phyloP scores from a whole-genome alignment of 2,888 invertebrate genomes.

The Nomada lathburiana region DNA sequence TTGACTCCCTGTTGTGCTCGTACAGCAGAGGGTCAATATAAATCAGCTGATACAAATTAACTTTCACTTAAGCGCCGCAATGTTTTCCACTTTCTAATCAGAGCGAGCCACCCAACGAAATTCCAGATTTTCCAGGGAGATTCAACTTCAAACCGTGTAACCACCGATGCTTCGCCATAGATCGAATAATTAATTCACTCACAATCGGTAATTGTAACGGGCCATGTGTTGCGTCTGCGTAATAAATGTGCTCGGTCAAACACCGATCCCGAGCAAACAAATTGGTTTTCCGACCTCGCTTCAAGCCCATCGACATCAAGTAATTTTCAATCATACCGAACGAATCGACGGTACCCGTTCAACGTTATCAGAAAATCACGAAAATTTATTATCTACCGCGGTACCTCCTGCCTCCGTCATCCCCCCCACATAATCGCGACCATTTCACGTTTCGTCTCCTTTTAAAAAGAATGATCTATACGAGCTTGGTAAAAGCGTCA shows the following conservation, averaged over 20 bases:
- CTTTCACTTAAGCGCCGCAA: neutral
- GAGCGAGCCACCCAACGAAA: neutral
- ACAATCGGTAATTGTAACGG: conserved; percentile 25
- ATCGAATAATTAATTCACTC: conserved; percentile 38
- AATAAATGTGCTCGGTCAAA: conserved; percentile 41
- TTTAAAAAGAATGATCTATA: conserved; percentile 11
- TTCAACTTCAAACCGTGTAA: neutral
- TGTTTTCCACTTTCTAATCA: neutral
- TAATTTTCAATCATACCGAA: conserved; percentile 51
- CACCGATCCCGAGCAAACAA: conserved; percentile 46
- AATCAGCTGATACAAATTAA: conserved; percentile 12
- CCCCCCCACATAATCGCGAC: neutral
- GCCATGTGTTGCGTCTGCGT: conserved; percentile 6
- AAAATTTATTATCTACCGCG: conserved; percentile 15
- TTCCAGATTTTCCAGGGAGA: neutral
- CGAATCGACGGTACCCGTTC: conserved; percentile 10
- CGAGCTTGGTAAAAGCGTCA: conserved; percentile 15
- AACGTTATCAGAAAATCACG: conserved; percentile 12
- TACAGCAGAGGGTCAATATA: neutral
- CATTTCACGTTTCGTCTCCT: neutral
- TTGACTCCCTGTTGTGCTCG: no score
- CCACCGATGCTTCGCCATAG: conserved; percentile 3
- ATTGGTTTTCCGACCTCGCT: conserved; percentile 32
- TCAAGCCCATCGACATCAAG: conserved; percentile 9
- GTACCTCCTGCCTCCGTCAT: neutral